These are phyloP conservation scores for Otus sunia DNA, from an alignment of 2,113 vertebrate genomes.

Conservation along the genomic window DNA sequence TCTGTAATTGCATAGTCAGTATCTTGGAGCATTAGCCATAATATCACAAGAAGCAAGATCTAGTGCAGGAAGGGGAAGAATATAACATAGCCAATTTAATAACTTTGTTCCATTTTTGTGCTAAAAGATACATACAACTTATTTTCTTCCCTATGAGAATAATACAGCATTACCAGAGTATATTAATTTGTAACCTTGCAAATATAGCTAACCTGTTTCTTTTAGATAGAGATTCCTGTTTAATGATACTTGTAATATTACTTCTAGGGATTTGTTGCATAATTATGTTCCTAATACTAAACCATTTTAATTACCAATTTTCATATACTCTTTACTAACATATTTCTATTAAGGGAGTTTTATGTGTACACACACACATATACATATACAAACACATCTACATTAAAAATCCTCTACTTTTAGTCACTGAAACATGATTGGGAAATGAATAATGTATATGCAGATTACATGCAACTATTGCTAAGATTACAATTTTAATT, in stretches of 20 bases:
- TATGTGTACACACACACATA: not conserved
- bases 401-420: not conserved
- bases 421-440: not conserved
- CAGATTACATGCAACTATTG: slow-evolving; percentile 61
- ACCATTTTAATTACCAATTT: not conserved
- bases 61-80: not conserved
- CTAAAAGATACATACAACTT: not conserved
- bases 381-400: not conserved
- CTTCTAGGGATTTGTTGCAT: not conserved
- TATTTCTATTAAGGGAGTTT: not conserved
- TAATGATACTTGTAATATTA: not conserved
- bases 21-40: not conserved
- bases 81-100: not conserved
- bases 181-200: not conserved
- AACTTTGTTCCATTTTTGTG: not conserved
- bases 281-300: not conserved
- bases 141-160: not conserved
- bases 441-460: slow-evolving; percentile 63
- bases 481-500: slow-evolving; percentile 73
- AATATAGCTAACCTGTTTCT: not conserved
- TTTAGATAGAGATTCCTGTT: not conserved
- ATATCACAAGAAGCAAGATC: not conserved
- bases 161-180: not conserved
- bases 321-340: not conserved
- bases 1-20: not conserved